Base-by-base conservation (phyloP, 2,888 invertebrate species). In the Euzophera pinguis region DNA sequence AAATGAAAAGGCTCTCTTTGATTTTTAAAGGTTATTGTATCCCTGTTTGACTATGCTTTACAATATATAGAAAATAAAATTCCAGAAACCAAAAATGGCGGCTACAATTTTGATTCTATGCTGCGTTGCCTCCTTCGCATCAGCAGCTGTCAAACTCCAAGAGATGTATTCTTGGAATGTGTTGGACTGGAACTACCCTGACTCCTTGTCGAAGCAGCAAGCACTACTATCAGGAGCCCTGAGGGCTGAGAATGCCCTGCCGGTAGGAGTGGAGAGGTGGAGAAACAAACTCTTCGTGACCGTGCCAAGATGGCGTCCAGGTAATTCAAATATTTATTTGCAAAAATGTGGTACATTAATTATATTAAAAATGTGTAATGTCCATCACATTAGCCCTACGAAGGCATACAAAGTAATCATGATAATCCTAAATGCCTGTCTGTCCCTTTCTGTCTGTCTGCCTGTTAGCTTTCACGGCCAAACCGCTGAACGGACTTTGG, bases 181-280 rank as follows among this genome's bases (percentile, higher is more conserved):
- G 35, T 64, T 97, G 71, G 96, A 97, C 78, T 97, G 93, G 82
- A 93, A 93, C 37, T 96, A 93, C 76, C 94, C 95, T 0, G 92
- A 92, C 59, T 84, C 92, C 14, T 81, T 85, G 48, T 83, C 92
- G 7, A 92, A 93, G 66, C 91, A 92, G 60, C 90, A 92, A 57
- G 95, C 95, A 0, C 78, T 95, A 7, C 75, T 90, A 37, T 91
- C 91, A 0, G 94, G 94, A 4, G 92, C 92, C 45, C 93, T 93
- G 61, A 91, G 94, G 8, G 95, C 95, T 0, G 94, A 95, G 71
- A 96, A 96, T 72, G 95, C 93, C 50, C 84, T 96, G 1, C 96
- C 96, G 0, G 95, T 96, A 0, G 97, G 96, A 14, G 93, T 97
- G 27, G 96, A 97, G 76, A 88, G 95, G 55, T 96, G 94, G 93